Evolutionary conservation across 35 echinoderm and acorn worm species (phyloP), one percentile per base, ranked within the genome.

Genomic region (Strongylocentrotus purpuratus): DNA sequence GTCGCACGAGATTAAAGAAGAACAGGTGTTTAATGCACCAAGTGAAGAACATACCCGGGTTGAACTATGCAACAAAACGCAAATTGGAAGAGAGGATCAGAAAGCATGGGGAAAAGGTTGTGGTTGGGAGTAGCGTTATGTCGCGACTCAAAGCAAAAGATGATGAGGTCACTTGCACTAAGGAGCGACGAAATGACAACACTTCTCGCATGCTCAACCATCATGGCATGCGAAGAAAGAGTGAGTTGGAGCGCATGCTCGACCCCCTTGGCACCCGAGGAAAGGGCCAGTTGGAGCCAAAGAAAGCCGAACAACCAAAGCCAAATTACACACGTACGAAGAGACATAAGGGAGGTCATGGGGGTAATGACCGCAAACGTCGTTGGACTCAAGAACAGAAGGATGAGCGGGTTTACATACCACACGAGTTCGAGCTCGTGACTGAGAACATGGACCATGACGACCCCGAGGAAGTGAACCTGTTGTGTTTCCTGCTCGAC

Each of bases 361-460:
- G 9, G 33, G 31, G 9, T 41, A 41, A 41, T 22, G 18, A 9
- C 17, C 91, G 91, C 5, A 93, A 93, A 93, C 45, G 14, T 4
- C 32, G 91, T 14, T 93, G 91, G 91, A 93, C 45, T 25, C 45
- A 4, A 22, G 91, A 93, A 28, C 47, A 58, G 91, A 93, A 58
- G 91, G 91, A 93, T 46, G 9, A 58, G 48, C 91, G n/a, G 31
- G 48, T 58, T 18, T 46, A 58, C 91, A 58, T 93, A 25, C 91
- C 91, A 25, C 91, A 93, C 46, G 96, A 97, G 46, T 94, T 95
- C 25, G 97, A 94, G 32, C 95, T 97, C 4, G 93, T 94, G 46
- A 17, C 33, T 15, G 85, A n/a, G 20, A 32, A 97, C 45, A 47
- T 92, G 46, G 78, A 91, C n/a, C 22, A 48, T 15, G 33, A 85